Percentiles rank a stretch among this genome's conserved stretches.
phyloP scores from a whole-genome alignment of 2,888 invertebrate genomes.

The Drosophila ustulata region DNA sequence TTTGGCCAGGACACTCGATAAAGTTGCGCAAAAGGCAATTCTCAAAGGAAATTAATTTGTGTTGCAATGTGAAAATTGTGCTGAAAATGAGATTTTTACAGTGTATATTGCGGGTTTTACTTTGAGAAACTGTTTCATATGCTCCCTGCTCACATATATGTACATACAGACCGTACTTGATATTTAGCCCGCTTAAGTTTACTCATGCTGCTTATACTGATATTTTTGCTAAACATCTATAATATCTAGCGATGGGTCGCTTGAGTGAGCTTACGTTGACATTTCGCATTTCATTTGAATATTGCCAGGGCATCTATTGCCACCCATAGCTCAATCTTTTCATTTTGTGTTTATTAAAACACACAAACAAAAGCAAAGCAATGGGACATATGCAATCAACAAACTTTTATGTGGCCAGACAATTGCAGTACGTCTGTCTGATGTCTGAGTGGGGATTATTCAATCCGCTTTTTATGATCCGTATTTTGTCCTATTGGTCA shows the following conservation, averaged over 20 bases:
- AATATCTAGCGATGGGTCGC: slow-evolving; percentile 4
- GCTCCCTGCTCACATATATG: not conserved
- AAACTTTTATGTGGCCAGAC: not conserved
- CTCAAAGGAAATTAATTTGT: slow-evolving; percentile 78
- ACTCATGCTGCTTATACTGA: not conserved
- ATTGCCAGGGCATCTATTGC: slow-evolving; percentile 12
- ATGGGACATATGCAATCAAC: not conserved
- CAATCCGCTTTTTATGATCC: not conserved
- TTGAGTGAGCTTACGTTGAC: slow-evolving; percentile 33
- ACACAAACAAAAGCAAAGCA: not conserved
- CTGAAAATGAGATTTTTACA: slow-evolving; percentile 68
- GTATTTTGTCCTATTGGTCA: slow-evolving; percentile 19
- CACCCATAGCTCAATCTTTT: slow-evolving; percentile 37
- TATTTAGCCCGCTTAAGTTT: not conserved
- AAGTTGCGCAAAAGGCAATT: slow-evolving; percentile 73
- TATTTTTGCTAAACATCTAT: slow-evolving; percentile 1
- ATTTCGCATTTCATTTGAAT: slow-evolving; percentile 36
- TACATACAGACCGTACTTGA: not conserved
- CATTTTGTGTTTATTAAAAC: slow-evolving; percentile 38
- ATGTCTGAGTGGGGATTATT: not conserved
- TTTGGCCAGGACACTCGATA: slow-evolving; percentile 66
- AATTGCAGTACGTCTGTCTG: slow-evolving; percentile 11
- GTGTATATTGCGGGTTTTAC: slow-evolving; percentile 27
- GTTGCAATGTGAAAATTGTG: slow-evolving; percentile 75
- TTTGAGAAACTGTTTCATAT: slow-evolving; percentile 20